Evolutionary conservation across 2,113 vertebrate genomes (phyloP).

Genomic region (Dendropsophus ebraccatus): DNA sequence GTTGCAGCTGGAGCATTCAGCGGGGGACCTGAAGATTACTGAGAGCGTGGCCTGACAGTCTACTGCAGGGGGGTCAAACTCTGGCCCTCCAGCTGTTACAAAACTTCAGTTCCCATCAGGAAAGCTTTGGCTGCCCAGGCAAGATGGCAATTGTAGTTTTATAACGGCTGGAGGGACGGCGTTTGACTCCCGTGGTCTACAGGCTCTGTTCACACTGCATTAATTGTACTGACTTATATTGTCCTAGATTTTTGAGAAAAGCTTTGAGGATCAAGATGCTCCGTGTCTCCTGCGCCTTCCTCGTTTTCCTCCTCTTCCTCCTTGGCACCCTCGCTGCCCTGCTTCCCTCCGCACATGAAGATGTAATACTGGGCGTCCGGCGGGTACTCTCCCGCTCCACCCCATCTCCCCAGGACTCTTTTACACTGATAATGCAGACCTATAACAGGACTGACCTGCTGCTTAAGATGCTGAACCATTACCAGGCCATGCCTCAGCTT

Average conservation of each 20-base stretch:
- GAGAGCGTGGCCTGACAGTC: too few relatives aligned
- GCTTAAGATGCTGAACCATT: conserved; percentile 91
- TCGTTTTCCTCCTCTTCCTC: conserved; percentile 75
- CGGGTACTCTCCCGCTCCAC: conserved; percentile 67
- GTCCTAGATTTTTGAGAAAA: conserved; percentile 72
- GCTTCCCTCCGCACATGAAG: conserved; percentile 78
- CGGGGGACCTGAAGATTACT: too few relatives aligned
- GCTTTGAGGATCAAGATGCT: conserved; percentile 73
- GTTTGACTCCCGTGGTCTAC: too few relatives aligned
- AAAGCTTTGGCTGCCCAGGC: too few relatives aligned
- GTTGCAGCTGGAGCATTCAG: too few relatives aligned
- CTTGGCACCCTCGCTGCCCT: conserved; percentile 78
- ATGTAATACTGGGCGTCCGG: conserved; percentile 63
- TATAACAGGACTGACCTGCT: conserved; percentile 92
- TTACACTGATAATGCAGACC: conserved; percentile 90
- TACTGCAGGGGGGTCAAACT: too few relatives aligned
- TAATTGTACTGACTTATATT: too few relatives aligned
- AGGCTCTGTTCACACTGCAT: too few relatives aligned
- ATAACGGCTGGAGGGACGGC: too few relatives aligned
- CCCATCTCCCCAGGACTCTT: conserved; percentile 72
- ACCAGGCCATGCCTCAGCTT: conserved; percentile 87
- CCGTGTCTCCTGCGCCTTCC: conserved; percentile 71
- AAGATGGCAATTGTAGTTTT: too few relatives aligned
- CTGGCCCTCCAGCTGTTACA: too few relatives aligned
- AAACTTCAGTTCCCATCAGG: too few relatives aligned